Percentiles rank a stretch among this genome's conserved stretches.
Evolutionary conservation across 2,113 vertebrate species (phyloP).

Genomic region (Ascaphus truei): DNA sequence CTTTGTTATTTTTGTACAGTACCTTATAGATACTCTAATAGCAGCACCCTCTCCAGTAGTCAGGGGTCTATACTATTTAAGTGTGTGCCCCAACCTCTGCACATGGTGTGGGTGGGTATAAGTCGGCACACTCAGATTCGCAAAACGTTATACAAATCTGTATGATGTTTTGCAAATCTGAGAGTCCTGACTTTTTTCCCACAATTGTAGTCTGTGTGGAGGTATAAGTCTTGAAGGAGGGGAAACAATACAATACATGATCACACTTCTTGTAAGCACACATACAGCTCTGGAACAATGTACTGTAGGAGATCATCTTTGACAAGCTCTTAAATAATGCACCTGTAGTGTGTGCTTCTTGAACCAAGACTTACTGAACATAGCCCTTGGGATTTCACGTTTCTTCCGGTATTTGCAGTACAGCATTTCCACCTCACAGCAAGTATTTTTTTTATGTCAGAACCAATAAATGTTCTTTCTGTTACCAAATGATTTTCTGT

Average conservation of each 20-base stretch:
- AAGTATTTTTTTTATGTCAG: slow-evolving; percentile 47
- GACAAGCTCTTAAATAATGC: slow-evolving; percentile 67
- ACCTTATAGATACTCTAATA: too few relatives aligned
- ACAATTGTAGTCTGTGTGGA: too few relatives aligned
- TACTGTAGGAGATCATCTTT: slow-evolving; percentile 52
- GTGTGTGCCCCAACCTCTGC: too few relatives aligned
- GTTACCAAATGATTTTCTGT: slow-evolving; percentile 55
- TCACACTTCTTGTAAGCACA: slow-evolving; percentile 10
- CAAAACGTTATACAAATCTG: too few relatives aligned
- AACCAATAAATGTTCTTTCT: slow-evolving; percentile 53
- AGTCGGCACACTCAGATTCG: too few relatives aligned
- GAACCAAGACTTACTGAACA: slow-evolving; percentile 48
- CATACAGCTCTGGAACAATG: slow-evolving; percentile 15
- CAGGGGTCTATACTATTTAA: too few relatives aligned
- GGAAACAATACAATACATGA: slow-evolving; percentile 10
- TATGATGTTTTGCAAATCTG: too few relatives aligned
- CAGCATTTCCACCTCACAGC: slow-evolving; percentile 34
- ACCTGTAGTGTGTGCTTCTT: slow-evolving; percentile 43
- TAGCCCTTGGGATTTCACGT: slow-evolving; percentile 44
- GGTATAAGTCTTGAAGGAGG: too few relatives aligned
- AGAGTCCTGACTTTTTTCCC: too few relatives aligned
- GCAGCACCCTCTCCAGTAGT: too few relatives aligned
- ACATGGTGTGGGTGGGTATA: too few relatives aligned
- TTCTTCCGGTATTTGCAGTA: slow-evolving; percentile 50
- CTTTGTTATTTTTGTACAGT: too few relatives aligned